phyloP scores from a whole-genome alignment of 2,888 invertebrate species.

The Erebia epiphron region DNA sequence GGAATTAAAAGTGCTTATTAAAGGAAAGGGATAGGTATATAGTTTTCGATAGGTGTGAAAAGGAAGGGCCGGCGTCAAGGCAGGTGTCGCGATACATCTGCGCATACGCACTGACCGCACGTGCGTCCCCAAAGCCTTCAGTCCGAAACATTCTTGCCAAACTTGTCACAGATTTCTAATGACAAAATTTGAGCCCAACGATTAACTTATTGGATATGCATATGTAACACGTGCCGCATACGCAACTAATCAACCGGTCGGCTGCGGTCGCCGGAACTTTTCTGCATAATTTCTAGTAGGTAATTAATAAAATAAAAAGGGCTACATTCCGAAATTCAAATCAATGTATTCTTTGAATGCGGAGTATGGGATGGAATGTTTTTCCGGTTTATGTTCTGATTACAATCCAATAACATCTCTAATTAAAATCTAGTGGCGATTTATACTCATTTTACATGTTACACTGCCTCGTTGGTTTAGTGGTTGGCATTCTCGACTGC shows the following conservation, averaged over 20 bases:
- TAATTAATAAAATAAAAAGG: conserved; percentile 20
- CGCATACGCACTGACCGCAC: conserved; percentile 74
- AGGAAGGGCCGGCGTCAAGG: conserved; percentile 60
- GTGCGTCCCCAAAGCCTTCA: conserved; percentile 67
- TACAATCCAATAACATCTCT: background rate
- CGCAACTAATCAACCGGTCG: conserved; percentile 39
- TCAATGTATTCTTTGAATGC: conserved; percentile 13
- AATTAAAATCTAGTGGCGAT: no score
- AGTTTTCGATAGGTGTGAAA: conserved; percentile 50
- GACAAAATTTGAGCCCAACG: conserved; percentile 41
- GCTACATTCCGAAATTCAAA: conserved; percentile 20
- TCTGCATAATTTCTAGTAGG: conserved; percentile 34
- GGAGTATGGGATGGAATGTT: conserved; percentile 14
- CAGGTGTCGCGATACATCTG: conserved; percentile 80
- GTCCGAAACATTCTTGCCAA: conserved; percentile 48
- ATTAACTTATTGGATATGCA: conserved; percentile 41
- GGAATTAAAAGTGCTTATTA: conserved; percentile 68
- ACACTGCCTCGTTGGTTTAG: no score
- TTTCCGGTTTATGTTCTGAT: conserved; percentile 2
- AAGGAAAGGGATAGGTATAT: conserved; percentile 56
- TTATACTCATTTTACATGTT: background rate
- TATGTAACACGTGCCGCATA: conserved; percentile 42
- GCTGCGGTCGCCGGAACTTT: conserved; percentile 30
- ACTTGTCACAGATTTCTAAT: conserved; percentile 48
- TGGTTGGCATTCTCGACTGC: no score